Conservation (phyloP, 2,113 vertebrate genomes). For the Entelurus aequoreus region DNA sequence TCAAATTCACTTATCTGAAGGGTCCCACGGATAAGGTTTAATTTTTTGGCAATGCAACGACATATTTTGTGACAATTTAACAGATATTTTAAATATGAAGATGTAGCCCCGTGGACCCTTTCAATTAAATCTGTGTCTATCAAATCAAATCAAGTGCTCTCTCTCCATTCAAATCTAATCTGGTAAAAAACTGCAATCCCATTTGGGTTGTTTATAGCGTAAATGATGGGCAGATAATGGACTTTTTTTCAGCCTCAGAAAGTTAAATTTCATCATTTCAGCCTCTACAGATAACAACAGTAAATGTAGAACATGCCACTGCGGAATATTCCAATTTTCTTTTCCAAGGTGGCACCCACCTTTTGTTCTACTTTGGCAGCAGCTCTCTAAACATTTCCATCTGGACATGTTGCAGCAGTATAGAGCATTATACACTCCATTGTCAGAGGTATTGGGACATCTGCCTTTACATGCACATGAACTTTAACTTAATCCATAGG, state of each 20-base stretch:
- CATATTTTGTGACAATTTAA: background rate
- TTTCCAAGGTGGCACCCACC: conserved; percentile 34
- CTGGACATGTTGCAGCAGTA: conserved; percentile 26
- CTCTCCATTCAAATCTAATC: background rate
- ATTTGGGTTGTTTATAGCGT: background rate
- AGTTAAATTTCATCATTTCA: conserved; percentile 16
- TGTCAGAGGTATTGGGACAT: too few relatives aligned
- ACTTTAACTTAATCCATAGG: too few relatives aligned
- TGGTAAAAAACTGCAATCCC: background rate
- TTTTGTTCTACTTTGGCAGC: conserved; percentile 48
- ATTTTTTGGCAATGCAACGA: conserved; percentile 13
- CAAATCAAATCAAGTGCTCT: background rate
- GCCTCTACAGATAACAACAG: conserved; percentile 15
- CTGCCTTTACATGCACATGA: too few relatives aligned
- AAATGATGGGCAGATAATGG: background rate
- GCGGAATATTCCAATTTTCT: conserved; percentile 36
- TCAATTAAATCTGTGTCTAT: background rate
- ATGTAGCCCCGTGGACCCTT: conserved; percentile 1
- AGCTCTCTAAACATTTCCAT: conserved; percentile 40
- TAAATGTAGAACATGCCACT: conserved; percentile 52
- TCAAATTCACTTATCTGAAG: conserved; percentile 28
- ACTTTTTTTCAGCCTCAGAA: conserved; percentile 4
- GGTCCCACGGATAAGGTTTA: conserved; percentile 19
- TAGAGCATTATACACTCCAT: background rate
- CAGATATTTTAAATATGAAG: conserved; percentile 4